These are phyloP conservation scores for Pelobates cultripes DNA, from an alignment of 2,797 vertebrate genomes.

Conservation along the genomic window DNA sequence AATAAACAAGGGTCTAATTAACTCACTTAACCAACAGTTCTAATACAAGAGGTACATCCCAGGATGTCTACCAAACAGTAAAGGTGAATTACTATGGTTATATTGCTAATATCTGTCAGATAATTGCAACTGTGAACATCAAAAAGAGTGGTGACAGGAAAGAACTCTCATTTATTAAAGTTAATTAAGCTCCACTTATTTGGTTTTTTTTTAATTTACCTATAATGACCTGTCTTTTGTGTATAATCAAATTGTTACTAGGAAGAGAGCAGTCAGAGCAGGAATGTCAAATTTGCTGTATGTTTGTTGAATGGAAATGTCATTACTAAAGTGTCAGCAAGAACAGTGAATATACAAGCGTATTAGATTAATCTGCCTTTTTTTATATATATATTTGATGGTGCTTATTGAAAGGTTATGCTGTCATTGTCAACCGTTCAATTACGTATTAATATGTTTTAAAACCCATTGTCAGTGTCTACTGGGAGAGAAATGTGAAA, in stretches of 20 bases:
- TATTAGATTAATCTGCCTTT: neutral
- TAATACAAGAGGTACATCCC: too few species aligned
- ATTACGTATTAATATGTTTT: slow-evolving; percentile 2
- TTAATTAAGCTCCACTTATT: neutral
- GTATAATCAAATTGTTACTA: too few species aligned
- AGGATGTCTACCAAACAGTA: too few species aligned
- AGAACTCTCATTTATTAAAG: neutral
- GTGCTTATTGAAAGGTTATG: neutral
- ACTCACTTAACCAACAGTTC: too few species aligned
- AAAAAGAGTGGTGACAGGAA: neutral
- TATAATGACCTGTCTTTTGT: neutral
- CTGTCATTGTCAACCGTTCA: neutral
- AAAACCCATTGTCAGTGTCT: slow-evolving; percentile 13
- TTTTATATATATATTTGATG: neutral
- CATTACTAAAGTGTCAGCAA: neutral
- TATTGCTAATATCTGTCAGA: neutral
- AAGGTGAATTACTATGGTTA: too few species aligned
- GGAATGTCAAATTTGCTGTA: neutral
- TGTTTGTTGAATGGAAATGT: neutral
- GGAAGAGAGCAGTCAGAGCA: neutral
- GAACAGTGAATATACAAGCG: neutral
- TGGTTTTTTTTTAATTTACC: neutral
- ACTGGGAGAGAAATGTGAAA: slow-evolving; percentile 34
- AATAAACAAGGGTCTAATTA: too few species aligned
- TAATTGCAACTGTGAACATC: neutral